A percentile compares a stretch with the other conserved stretches of the same genome.
Evolutionary conservation across 1,140 invertebrate species (phyloP).

Genomic region (Cardiocondyla obscurior): DNA sequence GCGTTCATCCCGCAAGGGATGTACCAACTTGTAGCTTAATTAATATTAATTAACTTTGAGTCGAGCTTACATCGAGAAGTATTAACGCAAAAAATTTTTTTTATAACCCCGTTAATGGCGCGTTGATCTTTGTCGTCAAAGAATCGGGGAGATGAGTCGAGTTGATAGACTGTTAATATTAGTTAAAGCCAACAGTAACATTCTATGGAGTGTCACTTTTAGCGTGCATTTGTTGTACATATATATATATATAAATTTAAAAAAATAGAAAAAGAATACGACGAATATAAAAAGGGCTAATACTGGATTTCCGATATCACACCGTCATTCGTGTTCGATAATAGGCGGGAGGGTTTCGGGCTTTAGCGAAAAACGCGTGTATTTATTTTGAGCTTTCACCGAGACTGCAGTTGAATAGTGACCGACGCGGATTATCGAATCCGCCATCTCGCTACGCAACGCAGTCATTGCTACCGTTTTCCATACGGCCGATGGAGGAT

Average conservation of each 20-base stretch:
- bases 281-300: conserved; percentile 22
- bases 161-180: conserved; percentile 14
- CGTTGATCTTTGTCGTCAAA: background rate
- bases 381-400: conserved; percentile 71
- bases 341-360: conserved; percentile 13
- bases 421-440: conserved; percentile 65
- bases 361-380: conserved; percentile 54
- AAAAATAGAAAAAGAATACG: background rate
- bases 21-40: conserved; percentile 27
- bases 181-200: background rate
- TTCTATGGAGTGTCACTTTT: conserved; percentile 18
- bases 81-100: conserved; percentile 31
- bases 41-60: conserved; percentile 37
- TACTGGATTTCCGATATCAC: conserved; percentile 49
- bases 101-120: conserved; percentile 17
- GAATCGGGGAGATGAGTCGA: background rate
- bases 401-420: conserved; percentile 49
- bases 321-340: conserved; percentile 20
- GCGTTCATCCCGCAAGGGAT: conserved; percentile 12
- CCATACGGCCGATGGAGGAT: conserved; percentile 49
- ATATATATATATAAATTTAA: too few species aligned
- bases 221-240: background rate
- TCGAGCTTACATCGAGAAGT: background rate
- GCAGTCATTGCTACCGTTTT: conserved; percentile 65
- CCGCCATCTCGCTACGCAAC: conserved; percentile 52